Conservation (phyloP, 2,888 invertebrate genomes). For the Drosophila sordidula region DNA sequence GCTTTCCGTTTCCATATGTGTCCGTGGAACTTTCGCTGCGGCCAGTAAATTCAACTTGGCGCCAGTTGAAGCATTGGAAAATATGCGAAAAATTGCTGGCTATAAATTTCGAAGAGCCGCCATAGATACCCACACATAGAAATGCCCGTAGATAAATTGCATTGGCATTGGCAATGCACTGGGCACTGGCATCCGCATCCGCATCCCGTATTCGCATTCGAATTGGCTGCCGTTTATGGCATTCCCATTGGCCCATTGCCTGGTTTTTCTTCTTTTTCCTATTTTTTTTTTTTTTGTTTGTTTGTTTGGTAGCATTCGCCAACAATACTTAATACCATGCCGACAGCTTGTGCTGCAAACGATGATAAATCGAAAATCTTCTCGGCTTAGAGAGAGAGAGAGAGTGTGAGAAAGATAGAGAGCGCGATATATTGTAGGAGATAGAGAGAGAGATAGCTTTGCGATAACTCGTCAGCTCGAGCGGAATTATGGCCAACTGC, state of each 20-base stretch:
- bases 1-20: constrained; percentile 36
- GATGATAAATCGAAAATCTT: constrained; percentile 80
- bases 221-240: constrained; percentile 61
- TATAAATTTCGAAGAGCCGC: constrained; percentile 62
- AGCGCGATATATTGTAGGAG: not conserved
- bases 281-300: constrained; percentile 4
- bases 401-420: constrained; percentile 1
- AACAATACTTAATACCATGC: constrained; percentile 71
- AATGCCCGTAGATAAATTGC: constrained; percentile 38
- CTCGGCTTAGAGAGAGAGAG: constrained; percentile 60
- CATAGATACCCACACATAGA: constrained; percentile 30
- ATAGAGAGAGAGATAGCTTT: constrained; percentile 16
- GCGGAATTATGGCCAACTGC: constrained; percentile 40
- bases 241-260: constrained; percentile 51
- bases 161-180: constrained; percentile 42
- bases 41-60: constrained; percentile 62
- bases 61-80: constrained; percentile 70
- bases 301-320: constrained; percentile 46
- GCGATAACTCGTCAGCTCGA: constrained; percentile 49
- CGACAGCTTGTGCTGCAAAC: constrained; percentile 75
- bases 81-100: constrained; percentile 80
- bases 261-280: constrained; percentile 4
- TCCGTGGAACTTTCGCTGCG: constrained; percentile 8
- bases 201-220: constrained; percentile 27
- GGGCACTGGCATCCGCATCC: constrained; percentile 16